Evolutionary conservation across 2,888 invertebrate genomes (phyloP).

Genomic region (Seladonia tumulorum): DNA sequence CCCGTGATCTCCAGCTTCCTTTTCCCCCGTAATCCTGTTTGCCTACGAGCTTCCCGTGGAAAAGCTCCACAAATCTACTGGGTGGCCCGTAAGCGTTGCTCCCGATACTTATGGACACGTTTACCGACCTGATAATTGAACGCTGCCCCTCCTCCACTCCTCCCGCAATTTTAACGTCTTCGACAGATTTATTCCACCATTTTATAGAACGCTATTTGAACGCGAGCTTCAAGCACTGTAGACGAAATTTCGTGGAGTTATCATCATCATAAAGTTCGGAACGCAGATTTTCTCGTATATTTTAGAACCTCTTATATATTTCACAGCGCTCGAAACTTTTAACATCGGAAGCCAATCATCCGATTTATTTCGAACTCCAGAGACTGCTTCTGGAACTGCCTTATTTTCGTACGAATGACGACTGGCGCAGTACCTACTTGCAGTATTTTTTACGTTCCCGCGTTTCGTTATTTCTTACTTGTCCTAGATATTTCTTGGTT

Average conservation of each 20-base stretch:
- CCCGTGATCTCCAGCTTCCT: constrained; percentile 1
- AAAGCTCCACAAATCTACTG: not conserved
- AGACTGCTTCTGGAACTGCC: not conserved
- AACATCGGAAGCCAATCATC: not conserved
- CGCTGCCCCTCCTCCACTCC: too few species aligned
- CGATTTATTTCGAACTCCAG: not conserved
- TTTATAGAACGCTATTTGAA: not conserved
- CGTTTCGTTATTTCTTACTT: not conserved
- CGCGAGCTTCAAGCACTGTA: not conserved
- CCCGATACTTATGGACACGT: not conserved
- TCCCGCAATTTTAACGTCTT: not conserved
- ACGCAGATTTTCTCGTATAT: not conserved
- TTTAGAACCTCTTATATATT: not conserved
- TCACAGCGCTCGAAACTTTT: not conserved
- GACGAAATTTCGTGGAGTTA: too few species aligned
- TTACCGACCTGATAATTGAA: not conserved
- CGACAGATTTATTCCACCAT: not conserved
- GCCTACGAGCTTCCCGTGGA: constrained; percentile 2
- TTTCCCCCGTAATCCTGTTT: constrained; percentile 18
- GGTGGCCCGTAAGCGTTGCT: not conserved
- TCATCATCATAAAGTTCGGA: not conserved
- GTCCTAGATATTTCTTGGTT: not conserved
- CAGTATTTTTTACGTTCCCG: not conserved
- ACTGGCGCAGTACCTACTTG: not conserved
- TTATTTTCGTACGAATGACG: not conserved